Base-by-base conservation (phyloP, 2,888 invertebrate species). In the Yponomeuta malinellus region DNA sequence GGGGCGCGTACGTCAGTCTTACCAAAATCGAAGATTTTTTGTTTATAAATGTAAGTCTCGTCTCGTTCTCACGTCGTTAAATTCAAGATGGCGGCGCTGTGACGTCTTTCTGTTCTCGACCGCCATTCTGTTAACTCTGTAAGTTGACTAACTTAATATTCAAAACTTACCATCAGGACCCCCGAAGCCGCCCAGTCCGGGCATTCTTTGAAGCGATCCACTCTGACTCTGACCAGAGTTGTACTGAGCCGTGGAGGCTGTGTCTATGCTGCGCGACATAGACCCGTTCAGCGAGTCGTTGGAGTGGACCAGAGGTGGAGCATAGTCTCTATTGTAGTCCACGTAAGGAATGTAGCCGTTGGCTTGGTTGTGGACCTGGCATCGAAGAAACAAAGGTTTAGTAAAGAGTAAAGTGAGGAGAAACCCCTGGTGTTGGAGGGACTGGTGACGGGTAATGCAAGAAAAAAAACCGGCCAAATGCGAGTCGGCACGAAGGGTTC, bases 261-360 rank as follows among this genome's bases (percentile, higher is more conserved):
- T 71, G 15, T 90, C 89, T 2, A 84, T 87, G 71, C 88, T 89
- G 72, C 90, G 83, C 0, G 90, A 83, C 2, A 90, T 71, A 0
- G 90, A 91, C 0, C 87, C 89, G 0, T 85, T 83, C 0, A 87
- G 76, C 0, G 89, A 88, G 63, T 90, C 90, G 0, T 79, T 80
- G 0, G 79, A 77, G 2, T 83, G 90, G 2, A 88, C 84, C 74
- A 93, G 92, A 15, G 97, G 97, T 1, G 97, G 97, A 78, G 96
- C 96, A 90, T 97, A 98, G 86, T 98, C 97, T 33, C 97, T 93
- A 48, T 95, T 93, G 84, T 97, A 98, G 85, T 98, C 97, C 72
- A 96, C 97, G 86, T 97, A 98, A 0, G 97, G 97, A 10, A 97
- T 96, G 84, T 97, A 97, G 23, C 97, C 97, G 80, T 97, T 97